These are phyloP conservation scores for Erythrolamprus reginae DNA, from an alignment of 2,113 vertebrate genomes.

Conservation along the genomic window DNA sequence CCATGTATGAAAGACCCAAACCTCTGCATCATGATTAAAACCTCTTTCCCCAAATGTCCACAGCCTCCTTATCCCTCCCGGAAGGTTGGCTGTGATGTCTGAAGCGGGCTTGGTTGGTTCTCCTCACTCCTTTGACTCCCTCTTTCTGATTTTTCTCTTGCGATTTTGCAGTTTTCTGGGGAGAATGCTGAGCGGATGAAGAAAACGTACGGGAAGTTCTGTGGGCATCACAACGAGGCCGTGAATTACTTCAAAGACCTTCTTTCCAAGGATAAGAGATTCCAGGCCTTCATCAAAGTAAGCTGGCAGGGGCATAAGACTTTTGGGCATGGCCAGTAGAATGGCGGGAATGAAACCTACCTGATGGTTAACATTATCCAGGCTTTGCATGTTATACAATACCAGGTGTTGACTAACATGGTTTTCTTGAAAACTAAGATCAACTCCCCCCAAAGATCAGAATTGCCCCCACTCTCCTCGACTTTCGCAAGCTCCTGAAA, in stretches of 20 bases:
- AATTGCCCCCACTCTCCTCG: no score
- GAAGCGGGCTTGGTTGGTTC: not conserved
- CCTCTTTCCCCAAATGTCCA: not conserved
- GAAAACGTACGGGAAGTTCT: slow-evolving; percentile 89
- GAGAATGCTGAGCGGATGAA: slow-evolving; percentile 85
- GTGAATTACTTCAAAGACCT: slow-evolving; percentile 94
- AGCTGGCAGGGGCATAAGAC: not conserved
- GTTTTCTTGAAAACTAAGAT: not conserved
- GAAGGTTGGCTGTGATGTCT: not conserved
- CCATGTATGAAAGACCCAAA: not conserved
- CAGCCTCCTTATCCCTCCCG: not conserved
- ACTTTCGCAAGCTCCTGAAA: no score
- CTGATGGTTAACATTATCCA: not conserved
- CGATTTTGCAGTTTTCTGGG: slow-evolving; percentile 82
- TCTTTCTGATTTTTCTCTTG: not conserved
- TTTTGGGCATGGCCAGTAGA: not conserved
- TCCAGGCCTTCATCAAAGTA: slow-evolving; percentile 94
- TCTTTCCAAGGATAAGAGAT: slow-evolving; percentile 86
- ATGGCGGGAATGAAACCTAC: not conserved
- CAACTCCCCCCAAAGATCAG: no score
- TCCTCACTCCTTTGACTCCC: not conserved
- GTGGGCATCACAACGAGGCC: slow-evolving; percentile 91
- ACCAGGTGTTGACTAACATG: not conserved
- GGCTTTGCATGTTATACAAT: not conserved
- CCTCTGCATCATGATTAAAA: not conserved